Percentiles rank a stretch among this genome's conserved stretches.
Conservation (phyloP, 2,888 invertebrate species). For the Toxonevra muliebris region DNA sequence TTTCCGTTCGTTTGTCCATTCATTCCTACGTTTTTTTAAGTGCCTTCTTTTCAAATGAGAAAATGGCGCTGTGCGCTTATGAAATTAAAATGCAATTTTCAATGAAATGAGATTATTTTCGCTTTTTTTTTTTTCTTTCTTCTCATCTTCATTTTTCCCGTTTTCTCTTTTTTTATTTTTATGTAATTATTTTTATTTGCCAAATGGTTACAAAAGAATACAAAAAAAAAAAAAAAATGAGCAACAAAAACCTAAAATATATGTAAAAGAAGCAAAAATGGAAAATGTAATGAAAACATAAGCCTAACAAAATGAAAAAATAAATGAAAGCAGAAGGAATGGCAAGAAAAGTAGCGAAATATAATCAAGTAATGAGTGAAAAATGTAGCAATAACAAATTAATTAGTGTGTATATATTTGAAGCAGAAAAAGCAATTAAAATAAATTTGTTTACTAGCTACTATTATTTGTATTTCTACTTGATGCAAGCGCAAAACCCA, state of each 20-base stretch:
- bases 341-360: not conserved
- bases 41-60: not conserved
- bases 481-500: no score
- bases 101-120: conserved; percentile 28
- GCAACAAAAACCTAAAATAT: not conserved
- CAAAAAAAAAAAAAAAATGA: not conserved
- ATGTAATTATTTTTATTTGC: no score
- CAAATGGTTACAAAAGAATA: not conserved
- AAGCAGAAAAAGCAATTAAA: no score
- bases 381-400: conserved; percentile 61
- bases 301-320: not conserved
- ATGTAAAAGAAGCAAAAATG: not conserved
- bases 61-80: conserved; percentile 29
- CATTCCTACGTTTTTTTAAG: not conserved
- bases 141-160: not conserved
- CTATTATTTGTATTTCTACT: no score
- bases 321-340: not conserved
- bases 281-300: not conserved
- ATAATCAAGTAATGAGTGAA: conserved; percentile 36
- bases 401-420: conserved; percentile 48
- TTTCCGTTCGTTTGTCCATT: not conserved
- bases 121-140: conserved; percentile 4
- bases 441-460: no score
- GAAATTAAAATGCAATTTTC: conserved; percentile 41
- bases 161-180: not conserved